These are phyloP conservation scores for Cataglyphis hispanica DNA, from an alignment of 1,140 invertebrate genomes.

Conservation along the genomic window DNA sequence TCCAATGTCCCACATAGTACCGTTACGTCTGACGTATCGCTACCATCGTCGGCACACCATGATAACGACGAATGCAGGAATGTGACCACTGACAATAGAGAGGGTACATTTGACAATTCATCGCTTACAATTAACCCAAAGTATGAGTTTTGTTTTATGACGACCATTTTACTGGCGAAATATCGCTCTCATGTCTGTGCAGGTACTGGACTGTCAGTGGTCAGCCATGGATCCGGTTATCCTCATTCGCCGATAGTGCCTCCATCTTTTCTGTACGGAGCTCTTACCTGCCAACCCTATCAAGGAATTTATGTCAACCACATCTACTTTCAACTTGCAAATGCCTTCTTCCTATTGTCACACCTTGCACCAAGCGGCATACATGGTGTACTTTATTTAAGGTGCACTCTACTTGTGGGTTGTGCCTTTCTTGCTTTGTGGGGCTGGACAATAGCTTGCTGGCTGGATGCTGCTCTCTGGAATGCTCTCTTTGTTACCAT, in stretches of 20 bases:
- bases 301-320: conserved; percentile 89
- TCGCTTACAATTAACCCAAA: not conserved
- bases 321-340: conserved; percentile 94
- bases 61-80: conserved; percentile 82
- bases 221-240: conserved; percentile 80
- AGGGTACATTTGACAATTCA: conserved; percentile 67
- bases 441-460: conserved; percentile 94
- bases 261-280: conserved; percentile 84
- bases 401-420: conserved; percentile 91
- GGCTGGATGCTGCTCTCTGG: conserved; percentile 95
- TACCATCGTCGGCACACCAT: conserved; percentile 77
- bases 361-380: conserved; percentile 93
- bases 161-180: not conserved
- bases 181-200: conserved; percentile 26
- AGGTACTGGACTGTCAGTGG: conserved; percentile 82
- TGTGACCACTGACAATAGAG: conserved; percentile 79
- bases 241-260: conserved; percentile 85
- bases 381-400: conserved; percentile 93
- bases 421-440: conserved; percentile 93
- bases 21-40: conserved; percentile 78
- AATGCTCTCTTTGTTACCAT: conserved; percentile 93
- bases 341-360: conserved; percentile 93
- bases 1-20: conserved; percentile 77
- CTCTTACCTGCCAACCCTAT: conserved; percentile 85
- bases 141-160: not conserved